A percentile compares a stretch with the other conserved stretches of the same genome.
Evolutionary conservation across 2,797 vertebrate genomes (phyloP).

Genomic region (Astyanax mexicanus): DNA sequence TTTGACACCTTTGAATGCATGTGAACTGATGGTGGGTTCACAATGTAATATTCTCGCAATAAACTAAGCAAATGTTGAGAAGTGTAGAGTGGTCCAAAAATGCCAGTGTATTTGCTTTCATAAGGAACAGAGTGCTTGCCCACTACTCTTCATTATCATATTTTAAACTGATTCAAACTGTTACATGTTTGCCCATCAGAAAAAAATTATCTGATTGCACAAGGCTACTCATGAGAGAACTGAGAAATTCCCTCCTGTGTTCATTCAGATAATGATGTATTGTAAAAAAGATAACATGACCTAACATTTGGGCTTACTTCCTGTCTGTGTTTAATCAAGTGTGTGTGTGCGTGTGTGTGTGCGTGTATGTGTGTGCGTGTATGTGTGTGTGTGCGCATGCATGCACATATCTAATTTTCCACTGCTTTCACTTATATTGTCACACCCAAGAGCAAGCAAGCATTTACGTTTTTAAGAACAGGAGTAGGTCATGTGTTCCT

Average conservation of each 20-base stretch:
- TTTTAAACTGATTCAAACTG: too few relatives aligned
- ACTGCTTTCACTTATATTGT: conserved; percentile 39
- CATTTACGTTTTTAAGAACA: conserved; percentile 8
- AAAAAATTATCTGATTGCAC: neutral
- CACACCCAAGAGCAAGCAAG: conserved; percentile 28
- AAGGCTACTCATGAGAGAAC: neutral
- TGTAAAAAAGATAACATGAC: conserved; percentile 31
- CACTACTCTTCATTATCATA: too few relatives aligned
- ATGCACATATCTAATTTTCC: conserved; percentile 47
- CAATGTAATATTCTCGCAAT: too few relatives aligned
- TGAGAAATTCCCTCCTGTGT: neutral
- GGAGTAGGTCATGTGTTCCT: conserved; percentile 16
- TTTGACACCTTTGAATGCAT: too few relatives aligned
- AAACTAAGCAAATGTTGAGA: too few relatives aligned
- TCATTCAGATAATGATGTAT: conserved; percentile 1
- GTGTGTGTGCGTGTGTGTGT: conserved; percentile 18
- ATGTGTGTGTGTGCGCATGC: conserved; percentile 21
- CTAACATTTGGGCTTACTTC: conserved; percentile 60
- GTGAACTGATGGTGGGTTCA: too few relatives aligned
- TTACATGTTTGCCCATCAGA: too few relatives aligned
- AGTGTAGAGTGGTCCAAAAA: too few relatives aligned
- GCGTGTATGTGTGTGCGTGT: conserved; percentile 13
- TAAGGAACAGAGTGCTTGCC: too few relatives aligned
- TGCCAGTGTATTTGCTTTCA: too few relatives aligned
- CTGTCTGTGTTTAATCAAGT: conserved; percentile 62